Evolutionary conservation across 2,888 invertebrate genomes (phyloP).

Genomic region (Sphaerophoria rueppellii): DNA sequence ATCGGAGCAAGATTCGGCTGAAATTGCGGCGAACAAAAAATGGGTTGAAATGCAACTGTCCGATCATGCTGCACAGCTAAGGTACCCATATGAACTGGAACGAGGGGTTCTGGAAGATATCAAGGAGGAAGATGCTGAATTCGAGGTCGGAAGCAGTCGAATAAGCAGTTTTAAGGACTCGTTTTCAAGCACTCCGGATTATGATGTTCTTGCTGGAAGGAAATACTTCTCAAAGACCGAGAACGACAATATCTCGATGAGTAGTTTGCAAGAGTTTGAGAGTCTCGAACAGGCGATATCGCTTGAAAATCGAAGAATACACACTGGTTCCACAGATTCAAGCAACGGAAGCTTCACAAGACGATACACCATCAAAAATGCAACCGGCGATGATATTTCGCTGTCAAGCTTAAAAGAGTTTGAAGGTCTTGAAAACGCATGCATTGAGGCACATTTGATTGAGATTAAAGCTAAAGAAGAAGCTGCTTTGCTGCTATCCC

Average conservation of each 20-base stretch:
- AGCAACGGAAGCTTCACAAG: conserved; percentile 91
- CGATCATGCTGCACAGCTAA: conserved; percentile 84
- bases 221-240: conserved; percentile 91
- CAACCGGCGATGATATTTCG: conserved; percentile 92
- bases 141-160: conserved; percentile 89
- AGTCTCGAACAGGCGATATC: conserved; percentile 92
- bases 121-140: conserved; percentile 95
- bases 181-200: conserved; percentile 95
- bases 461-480: conserved; percentile 93
- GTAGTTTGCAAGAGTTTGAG: conserved; percentile 97
- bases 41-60: conserved; percentile 95
- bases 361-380: conserved; percentile 87
- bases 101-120: conserved; percentile 94
- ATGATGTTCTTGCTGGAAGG: conserved; percentile 92
- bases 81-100: conserved; percentile 91
- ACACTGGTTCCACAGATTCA: conserved; percentile 92
- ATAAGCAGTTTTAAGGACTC: conserved; percentile 93
- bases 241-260: conserved; percentile 95
- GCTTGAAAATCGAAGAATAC: conserved; percentile 87
- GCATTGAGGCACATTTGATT: conserved; percentile 91
- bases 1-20: conserved; percentile 85
- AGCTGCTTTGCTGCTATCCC: conserved; percentile 88
- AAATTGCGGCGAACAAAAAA: conserved; percentile 88
- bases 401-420: conserved; percentile 95
- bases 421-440: conserved; percentile 94